Evolutionary conservation across 2,797 vertebrate species (phyloP).

Genomic region (Balearica regulorum): DNA sequence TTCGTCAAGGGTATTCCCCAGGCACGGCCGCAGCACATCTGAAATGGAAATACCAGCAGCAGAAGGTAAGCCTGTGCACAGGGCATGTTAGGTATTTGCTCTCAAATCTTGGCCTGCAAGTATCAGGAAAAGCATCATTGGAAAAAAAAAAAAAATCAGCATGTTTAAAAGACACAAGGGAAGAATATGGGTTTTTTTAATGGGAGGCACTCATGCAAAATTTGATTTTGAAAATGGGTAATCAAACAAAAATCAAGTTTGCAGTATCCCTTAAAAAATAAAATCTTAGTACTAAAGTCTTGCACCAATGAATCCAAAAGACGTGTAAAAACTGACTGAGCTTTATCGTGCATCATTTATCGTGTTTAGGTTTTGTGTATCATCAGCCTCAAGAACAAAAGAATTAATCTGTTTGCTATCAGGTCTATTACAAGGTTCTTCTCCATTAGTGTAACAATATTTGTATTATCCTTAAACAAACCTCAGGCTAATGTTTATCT

Average conservation of each 20-base stretch:
- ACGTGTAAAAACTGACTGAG: background rate
- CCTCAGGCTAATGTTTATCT: background rate
- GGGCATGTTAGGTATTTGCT: background rate
- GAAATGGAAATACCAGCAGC: slow-evolving; percentile 39
- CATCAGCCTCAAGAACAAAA: background rate
- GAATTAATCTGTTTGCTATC: background rate
- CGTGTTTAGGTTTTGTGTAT: background rate
- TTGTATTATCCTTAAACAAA: background rate
- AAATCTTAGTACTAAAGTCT: background rate
- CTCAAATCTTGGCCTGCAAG: background rate
- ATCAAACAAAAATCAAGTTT: background rate
- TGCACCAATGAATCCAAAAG: background rate
- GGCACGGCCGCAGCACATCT: background rate
- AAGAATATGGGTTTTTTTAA: background rate
- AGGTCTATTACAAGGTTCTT: background rate
- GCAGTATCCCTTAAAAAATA: background rate
- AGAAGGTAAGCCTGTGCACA: slow-evolving; percentile 15
- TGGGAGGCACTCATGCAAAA: background rate
- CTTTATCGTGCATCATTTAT: background rate
- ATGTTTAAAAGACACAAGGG: background rate
- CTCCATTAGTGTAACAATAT: background rate
- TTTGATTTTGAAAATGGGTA: background rate
- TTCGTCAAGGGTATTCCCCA: slow-evolving; percentile 20
- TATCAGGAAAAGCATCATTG: background rate
- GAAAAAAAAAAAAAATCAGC: background rate